phyloP scores from a whole-genome alignment of 2,888 invertebrate genomes.

The Isotomurus palustris region DNA sequence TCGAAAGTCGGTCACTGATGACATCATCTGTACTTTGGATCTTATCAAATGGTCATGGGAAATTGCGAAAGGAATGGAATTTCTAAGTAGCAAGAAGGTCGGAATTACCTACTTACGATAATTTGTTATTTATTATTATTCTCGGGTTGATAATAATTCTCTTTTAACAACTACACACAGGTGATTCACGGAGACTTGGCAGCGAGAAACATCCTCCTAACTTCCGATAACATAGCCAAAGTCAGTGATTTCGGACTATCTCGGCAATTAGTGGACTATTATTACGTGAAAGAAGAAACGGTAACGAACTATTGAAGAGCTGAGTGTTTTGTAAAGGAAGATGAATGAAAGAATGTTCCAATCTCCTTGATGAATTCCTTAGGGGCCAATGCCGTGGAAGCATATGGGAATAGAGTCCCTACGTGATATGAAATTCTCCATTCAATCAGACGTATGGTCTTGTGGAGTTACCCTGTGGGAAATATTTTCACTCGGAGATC shows the following conservation, averaged over 20 bases:
- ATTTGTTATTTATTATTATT: background rate
- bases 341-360: too few relatives aligned
- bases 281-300: slow-evolving; percentile 33
- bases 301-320: slow-evolving; percentile 2
- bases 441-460: slow-evolving; percentile 27
- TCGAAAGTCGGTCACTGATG: slow-evolving; percentile 2
- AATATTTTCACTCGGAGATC: slow-evolving; percentile 22
- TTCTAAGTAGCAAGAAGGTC: slow-evolving; percentile 32
- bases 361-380: background rate
- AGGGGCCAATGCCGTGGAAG: slow-evolving; percentile 36
- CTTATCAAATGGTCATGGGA: slow-evolving; percentile 35
- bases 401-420: slow-evolving; percentile 33
- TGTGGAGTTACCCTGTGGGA: slow-evolving; percentile 26
- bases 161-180: too few relatives aligned
- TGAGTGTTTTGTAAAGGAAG: too few relatives aligned
- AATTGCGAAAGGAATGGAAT: slow-evolving; percentile 34
- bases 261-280: slow-evolving; percentile 34
- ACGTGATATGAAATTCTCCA: slow-evolving; percentile 28
- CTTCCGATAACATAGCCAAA: slow-evolving; percentile 26
- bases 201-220: slow-evolving; percentile 30
- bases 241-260: slow-evolving; percentile 25
- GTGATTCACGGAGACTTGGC: slow-evolving; percentile 35
- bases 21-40: slow-evolving; percentile 21
- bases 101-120: too few relatives aligned
- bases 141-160: too few relatives aligned